These are phyloP conservation scores for Drosophila orena DNA, from an alignment of 1,140 invertebrate species.

Conservation along the genomic window DNA sequence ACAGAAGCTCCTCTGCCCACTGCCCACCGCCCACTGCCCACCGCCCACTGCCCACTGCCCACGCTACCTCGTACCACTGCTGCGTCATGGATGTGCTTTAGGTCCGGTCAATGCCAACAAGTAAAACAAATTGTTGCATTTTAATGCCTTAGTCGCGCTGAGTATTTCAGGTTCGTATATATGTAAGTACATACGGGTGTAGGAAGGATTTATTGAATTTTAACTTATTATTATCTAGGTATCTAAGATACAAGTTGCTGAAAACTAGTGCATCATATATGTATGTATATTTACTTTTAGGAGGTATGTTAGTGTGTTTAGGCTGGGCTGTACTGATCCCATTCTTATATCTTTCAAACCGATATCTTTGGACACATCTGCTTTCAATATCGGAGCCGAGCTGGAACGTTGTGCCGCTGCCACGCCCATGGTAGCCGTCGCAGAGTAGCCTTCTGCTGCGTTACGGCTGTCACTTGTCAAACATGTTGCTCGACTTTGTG, in stretches of 20 bases:
- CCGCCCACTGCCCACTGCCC: too few relatives aligned
- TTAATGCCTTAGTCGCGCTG: slow-evolving; percentile 62
- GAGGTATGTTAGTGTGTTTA: too few relatives aligned
- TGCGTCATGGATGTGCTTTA: slow-evolving; percentile 14
- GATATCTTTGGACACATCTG: too few relatives aligned
- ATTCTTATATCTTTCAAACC: not conserved
- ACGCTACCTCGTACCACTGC: slow-evolving; percentile 2
- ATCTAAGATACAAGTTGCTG: too few relatives aligned
- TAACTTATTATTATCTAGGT: slow-evolving; percentile 70
- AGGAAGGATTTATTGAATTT: slow-evolving; percentile 74
- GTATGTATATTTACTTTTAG: too few relatives aligned
- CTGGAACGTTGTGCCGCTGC: not conserved
- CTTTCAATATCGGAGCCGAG: not conserved
- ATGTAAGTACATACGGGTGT: not conserved
- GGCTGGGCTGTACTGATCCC: too few relatives aligned
- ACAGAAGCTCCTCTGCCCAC: slow-evolving; percentile 14
- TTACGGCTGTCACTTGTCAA: slow-evolving; percentile 66
- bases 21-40: too few relatives aligned
- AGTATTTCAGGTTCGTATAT: slow-evolving; percentile 46
- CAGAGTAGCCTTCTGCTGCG: slow-evolving; percentile 11
- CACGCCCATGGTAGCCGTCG: slow-evolving; percentile 20
- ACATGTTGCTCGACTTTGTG: slow-evolving; percentile 65
- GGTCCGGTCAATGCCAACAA: slow-evolving; percentile 58
- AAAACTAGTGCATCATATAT: too few relatives aligned
- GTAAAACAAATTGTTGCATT: slow-evolving; percentile 83